Conservation (phyloP, 2,888 invertebrate genomes). For the Thymelicus acteon region DNA sequence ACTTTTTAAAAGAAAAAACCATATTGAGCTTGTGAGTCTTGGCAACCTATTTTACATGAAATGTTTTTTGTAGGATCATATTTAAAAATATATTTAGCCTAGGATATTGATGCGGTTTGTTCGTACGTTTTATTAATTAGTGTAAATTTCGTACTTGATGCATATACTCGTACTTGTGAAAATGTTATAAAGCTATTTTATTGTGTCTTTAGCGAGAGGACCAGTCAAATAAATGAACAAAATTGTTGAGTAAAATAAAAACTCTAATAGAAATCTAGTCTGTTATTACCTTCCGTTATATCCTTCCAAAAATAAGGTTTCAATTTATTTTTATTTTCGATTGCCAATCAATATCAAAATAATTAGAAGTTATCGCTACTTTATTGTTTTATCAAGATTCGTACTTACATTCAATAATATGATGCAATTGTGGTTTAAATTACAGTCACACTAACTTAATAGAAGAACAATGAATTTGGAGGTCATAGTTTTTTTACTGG, state of each 20-base stretch:
- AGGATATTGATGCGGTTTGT: too few species aligned
- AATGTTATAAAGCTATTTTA: too few species aligned
- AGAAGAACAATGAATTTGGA: constrained; percentile 12
- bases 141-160: too few species aligned
- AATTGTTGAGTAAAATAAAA: not conserved
- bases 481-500: constrained; percentile 16
- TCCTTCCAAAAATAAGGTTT: not conserved
- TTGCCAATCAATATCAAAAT: not conserved
- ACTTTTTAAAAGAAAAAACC: too few species aligned
- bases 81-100: too few species aligned
- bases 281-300: not conserved
- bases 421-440: constrained; percentile 23
- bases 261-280: not conserved
- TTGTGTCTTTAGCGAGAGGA: too few species aligned
- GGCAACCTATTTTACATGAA: too few species aligned
- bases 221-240: too few species aligned
- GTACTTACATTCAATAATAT: not conserved
- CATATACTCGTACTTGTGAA: too few species aligned
- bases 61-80: too few species aligned
- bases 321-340: not conserved
- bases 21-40: too few species aligned
- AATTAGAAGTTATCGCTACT: not conserved
- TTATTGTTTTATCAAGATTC: constrained; percentile 28
- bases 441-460: not conserved
- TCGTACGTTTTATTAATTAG: too few species aligned